A percentile compares a stretch with the other conserved stretches of the same genome.
These are phyloP conservation scores for Mastigias papua DNA, from an alignment of 30 jellyfish, hydroid and myxozoan species.

Conservation along the genomic window DNA sequence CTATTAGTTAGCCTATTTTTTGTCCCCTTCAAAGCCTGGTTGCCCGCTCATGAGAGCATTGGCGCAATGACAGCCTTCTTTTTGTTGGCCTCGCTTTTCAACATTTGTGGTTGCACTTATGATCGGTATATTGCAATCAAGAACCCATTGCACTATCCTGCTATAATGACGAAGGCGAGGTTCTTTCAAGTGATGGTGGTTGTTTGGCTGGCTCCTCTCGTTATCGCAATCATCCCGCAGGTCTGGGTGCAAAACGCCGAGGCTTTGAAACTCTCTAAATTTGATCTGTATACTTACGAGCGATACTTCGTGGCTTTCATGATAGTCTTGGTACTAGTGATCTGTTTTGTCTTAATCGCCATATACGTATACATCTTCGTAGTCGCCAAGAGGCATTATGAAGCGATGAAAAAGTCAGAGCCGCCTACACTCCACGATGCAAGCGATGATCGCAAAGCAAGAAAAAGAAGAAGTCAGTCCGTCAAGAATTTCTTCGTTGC, in stretches of 20 bases:
- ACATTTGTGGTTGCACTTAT: conserved; percentile 77
- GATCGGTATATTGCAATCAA: conserved; percentile 79
- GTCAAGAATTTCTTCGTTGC: conserved; percentile 37
- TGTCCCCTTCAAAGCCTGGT: conserved; percentile 41
- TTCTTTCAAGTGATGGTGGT: conserved; percentile 37
- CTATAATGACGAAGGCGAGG: conserved; percentile 67
- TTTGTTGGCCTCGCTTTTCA: conserved; percentile 70
- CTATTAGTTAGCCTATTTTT: conserved; percentile 45
- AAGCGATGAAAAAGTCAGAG: conserved; percentile 46
- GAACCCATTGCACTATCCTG: conserved; percentile 69
- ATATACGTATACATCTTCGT: conserved; percentile 50
- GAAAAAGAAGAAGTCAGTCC: conserved; percentile 11
- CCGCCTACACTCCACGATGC: not conserved
- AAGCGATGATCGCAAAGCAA: conserved; percentile 18
- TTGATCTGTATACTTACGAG: conserved; percentile 6
- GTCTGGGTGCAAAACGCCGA: conserved; percentile 53
- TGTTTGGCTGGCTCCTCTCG: conserved; percentile 65
- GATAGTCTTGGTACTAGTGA: conserved; percentile 14
- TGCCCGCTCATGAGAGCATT: conserved; percentile 6
- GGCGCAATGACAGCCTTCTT: conserved; percentile 47
- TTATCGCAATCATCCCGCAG: conserved; percentile 60
- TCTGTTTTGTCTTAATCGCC: conserved; percentile 25
- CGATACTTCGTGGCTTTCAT: conserved; percentile 33
- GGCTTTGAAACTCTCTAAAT: conserved; percentile 11
- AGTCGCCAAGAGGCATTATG: conserved; percentile 68